A percentile compares a stretch with the other conserved stretches of the same genome.
Evolutionary conservation across 2,113 vertebrate genomes (phyloP).

Genomic region (Gasterosteus aculeatus): DNA sequence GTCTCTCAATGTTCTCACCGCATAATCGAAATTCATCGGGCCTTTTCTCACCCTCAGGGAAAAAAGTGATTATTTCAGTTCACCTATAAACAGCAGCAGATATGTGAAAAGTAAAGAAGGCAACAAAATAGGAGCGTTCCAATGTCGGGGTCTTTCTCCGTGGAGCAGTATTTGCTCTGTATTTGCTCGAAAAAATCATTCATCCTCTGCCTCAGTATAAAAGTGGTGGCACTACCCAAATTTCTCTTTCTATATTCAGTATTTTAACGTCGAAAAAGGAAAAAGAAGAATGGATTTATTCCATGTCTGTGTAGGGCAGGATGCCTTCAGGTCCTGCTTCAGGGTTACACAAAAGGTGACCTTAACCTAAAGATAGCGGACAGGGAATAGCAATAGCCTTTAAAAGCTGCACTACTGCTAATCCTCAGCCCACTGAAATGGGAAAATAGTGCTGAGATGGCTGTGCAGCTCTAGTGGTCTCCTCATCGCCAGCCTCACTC

Average conservation of each 20-base stretch:
- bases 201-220: background rate
- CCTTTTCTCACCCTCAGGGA: constrained; percentile 23
- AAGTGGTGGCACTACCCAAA: background rate
- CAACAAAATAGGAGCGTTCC: background rate
- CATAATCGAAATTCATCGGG: constrained; percentile 27
- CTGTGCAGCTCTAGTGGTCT: constrained; percentile 24
- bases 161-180: background rate
- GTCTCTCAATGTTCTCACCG: constrained; percentile 44
- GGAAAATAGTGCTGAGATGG: constrained; percentile 53
- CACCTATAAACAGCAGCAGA: constrained; percentile 7
- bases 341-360: constrained; percentile 35
- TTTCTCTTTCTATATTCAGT: background rate
- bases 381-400: constrained; percentile 18
- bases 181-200: too few species aligned
- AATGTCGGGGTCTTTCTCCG: background rate
- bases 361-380: constrained; percentile 34
- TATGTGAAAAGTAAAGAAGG: background rate
- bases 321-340: constrained; percentile 5
- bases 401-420: constrained; percentile 31
- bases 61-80: constrained; percentile 8
- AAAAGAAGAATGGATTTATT: background rate
- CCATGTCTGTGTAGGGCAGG: constrained; percentile 8
- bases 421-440: constrained; percentile 42
- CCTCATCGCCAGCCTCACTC: constrained; percentile 12
- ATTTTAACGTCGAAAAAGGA: background rate